Base-by-base conservation (phyloP, 2,113 vertebrate genomes). In the Sceloporus tristichus region DNA sequence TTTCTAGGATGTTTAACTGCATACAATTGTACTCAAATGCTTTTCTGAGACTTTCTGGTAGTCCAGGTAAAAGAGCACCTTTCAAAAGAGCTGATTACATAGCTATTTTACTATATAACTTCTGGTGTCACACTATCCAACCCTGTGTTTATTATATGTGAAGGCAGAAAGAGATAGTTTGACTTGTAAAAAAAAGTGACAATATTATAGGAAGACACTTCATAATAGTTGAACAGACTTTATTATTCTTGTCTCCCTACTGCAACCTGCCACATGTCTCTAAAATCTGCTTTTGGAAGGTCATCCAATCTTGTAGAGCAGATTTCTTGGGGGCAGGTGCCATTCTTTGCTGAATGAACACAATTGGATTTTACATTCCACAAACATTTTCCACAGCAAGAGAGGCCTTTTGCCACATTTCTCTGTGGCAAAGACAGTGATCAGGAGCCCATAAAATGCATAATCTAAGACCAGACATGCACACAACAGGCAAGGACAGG, bases 31-130 rank as follows among this genome's bases (percentile, higher is more conserved):
- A 40, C 74, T 40, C 9, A 40, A 34, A 42, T 54, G 70, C 25
- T 65, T 59, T 84, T 90, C n/a, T 87, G 91, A 70, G 59, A 56
- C 34, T 91, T 27, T 54, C 73, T n/a, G 29, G 71, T 74, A 74
- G n/a, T n/a, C 10, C 2, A 34, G 29, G 10, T 74, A 34, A 11
- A 74, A 71, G 68, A 71, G 5, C 25, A 16, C 5, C 71, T 29
- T 38, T 38, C 71, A 48, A 21, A 76, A 40, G 38, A 38, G n/a
- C n/a, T 42, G 7, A 76, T 34, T 42, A 16, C 53, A 9, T 66
- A 59, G 65, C 29, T 75, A 27, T 74, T 70, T 70, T 68, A 27
- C 2, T 42, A 29, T 25, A 40, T 29, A 48, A 8, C 68, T n/a
- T 48, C 13, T 48, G 65, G 27, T 65, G 34, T 4, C 16, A 65